Percentiles rank a stretch among this genome's conserved stretches.
Evolutionary conservation across 2,888 invertebrate species (phyloP).

Genomic region (Nudaria mundana): DNA sequence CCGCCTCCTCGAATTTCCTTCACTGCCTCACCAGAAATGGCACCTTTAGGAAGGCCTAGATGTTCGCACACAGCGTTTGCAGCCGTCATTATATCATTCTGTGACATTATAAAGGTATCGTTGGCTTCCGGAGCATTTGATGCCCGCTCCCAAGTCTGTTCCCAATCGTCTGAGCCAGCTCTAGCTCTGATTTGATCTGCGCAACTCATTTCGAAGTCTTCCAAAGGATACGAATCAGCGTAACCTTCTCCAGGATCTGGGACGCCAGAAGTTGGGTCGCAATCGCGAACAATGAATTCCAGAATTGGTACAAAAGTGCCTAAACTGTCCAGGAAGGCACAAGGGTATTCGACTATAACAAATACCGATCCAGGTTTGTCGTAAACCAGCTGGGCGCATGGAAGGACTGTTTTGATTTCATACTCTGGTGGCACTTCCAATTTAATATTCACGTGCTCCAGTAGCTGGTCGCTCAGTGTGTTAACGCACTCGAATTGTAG

Average conservation of each 20-base stretch:
- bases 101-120: conserved; percentile 94
- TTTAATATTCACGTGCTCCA: conserved; percentile 95
- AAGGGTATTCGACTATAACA: conserved; percentile 86
- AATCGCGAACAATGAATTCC: conserved; percentile 97
- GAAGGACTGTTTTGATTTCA: conserved; percentile 85
- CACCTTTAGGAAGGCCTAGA: conserved; percentile 55
- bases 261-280: conserved; percentile 96
- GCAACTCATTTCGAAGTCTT: conserved; percentile 84
- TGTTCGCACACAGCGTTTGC: conserved; percentile 68
- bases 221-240: conserved; percentile 96
- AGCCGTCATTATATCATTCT: conserved; percentile 60
- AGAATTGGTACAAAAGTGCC: conserved; percentile 93
- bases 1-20: conserved; percentile 81
- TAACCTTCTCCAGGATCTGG: conserved; percentile 98
- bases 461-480: conserved; percentile 95
- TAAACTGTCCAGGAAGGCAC: conserved; percentile 82
- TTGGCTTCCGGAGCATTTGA: conserved; percentile 88
- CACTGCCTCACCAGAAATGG: conserved; percentile 63
- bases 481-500: conserved; percentile 98
- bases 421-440: conserved; percentile 93
- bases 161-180: conserved; percentile 63
- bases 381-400: conserved; percentile 90
- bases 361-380: conserved; percentile 93
- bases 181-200: conserved; percentile 63
- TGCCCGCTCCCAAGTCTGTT: conserved; percentile 89